phyloP scores from a whole-genome alignment of 2,888 invertebrate species.

The Uloborus plumipes region DNA sequence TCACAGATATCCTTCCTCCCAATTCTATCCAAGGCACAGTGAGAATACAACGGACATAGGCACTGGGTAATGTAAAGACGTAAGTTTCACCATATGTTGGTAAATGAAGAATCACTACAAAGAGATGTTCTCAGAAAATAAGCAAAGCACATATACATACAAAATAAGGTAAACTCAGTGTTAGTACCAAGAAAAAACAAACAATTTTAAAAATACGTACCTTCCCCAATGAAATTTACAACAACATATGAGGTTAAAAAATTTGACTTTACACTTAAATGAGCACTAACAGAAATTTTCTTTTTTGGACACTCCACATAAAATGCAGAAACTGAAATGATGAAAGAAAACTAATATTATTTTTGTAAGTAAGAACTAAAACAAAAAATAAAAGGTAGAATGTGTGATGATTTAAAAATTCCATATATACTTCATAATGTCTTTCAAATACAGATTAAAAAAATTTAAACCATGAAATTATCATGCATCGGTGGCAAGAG shows the following conservation, averaged over 20 bases:
- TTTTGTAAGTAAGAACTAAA: not conserved
- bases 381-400: too few species aligned
- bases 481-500: too few species aligned
- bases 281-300: slow-evolving; percentile 91
- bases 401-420: too few species aligned
- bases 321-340: slow-evolving; percentile 84
- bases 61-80: slow-evolving; percentile 97
- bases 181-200: not conserved
- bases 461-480: too few species aligned
- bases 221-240: slow-evolving; percentile 94
- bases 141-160: not conserved
- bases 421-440: too few species aligned
- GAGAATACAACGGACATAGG: slow-evolving; percentile 89
- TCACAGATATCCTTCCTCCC: slow-evolving; percentile 91
- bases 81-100: slow-evolving; percentile 94
- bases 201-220: slow-evolving; percentile 73
- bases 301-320: slow-evolving; percentile 96
- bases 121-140: not conserved
- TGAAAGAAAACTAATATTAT: slow-evolving; percentile 2
- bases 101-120: slow-evolving; percentile 78
- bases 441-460: too few species aligned
- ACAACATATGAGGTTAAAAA: slow-evolving; percentile 97
- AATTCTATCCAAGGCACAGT: slow-evolving; percentile 99
- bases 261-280: slow-evolving; percentile 99
- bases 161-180: not conserved